A percentile compares a stretch with the other conserved stretches of the same genome.
Evolutionary conservation across 1,140 invertebrate species (phyloP).

Genomic region (Leguminivora glycinivorella): DNA sequence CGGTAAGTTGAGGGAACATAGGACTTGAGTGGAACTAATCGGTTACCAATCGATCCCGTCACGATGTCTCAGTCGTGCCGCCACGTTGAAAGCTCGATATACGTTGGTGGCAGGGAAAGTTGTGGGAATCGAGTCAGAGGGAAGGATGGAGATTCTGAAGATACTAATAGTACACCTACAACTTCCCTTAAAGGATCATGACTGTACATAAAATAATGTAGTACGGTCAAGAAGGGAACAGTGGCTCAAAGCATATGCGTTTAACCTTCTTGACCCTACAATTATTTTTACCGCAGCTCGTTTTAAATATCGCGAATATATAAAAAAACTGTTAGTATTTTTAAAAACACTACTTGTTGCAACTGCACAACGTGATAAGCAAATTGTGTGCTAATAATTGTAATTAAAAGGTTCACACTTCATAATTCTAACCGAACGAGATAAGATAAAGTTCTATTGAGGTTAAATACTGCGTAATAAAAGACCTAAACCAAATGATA

Average conservation of each 20-base stretch:
- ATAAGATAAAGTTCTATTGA: not conserved
- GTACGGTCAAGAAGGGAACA: too few species aligned
- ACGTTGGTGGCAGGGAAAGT: conserved; percentile 16
- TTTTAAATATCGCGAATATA: too few species aligned
- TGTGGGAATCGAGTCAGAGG: conserved; percentile 14
- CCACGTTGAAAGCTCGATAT: conserved; percentile 22
- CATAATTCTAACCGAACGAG: not conserved
- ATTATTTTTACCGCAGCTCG: too few species aligned
- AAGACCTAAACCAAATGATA: not conserved
- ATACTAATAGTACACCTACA: not conserved
- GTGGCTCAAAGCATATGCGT: too few species aligned
- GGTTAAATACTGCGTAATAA: not conserved
- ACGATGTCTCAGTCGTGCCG: conserved; percentile 25
- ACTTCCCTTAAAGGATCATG: too few species aligned
- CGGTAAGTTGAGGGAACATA: not conserved
- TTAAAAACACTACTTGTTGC: too few species aligned
- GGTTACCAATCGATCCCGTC: conserved; percentile 25
- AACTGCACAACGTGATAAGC: not conserved
- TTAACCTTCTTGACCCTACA: too few species aligned
- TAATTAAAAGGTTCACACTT: not conserved
- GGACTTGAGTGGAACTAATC: conserved; percentile 19
- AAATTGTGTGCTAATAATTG: not conserved
- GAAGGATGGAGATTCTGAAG: conserved; percentile 1
- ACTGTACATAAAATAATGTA: too few species aligned
- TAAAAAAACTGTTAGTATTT: too few species aligned